Conservation (phyloP, 2,113 vertebrate genomes). For the Eidolon helvum region DNA sequence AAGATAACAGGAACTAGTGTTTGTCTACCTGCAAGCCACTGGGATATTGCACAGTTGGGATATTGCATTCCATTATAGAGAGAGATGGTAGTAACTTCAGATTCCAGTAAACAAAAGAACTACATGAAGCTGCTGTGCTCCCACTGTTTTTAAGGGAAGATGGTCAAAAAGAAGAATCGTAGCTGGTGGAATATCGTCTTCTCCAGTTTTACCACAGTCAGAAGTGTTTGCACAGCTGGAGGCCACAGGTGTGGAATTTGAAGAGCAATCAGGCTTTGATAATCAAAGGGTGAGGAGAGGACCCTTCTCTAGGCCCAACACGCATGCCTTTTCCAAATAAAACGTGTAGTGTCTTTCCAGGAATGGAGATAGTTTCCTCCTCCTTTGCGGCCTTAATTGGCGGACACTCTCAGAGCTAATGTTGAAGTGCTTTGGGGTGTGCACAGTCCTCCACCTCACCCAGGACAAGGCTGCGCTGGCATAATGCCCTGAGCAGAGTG, state of each 20-base stretch:
- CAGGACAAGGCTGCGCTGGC: not conserved
- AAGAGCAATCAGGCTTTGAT: not conserved
- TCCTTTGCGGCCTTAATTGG: not conserved
- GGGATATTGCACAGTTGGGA: not conserved
- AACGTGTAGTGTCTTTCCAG: not conserved
- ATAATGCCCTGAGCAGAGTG: not conserved
- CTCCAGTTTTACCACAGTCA: not conserved
- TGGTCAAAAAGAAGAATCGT: not conserved
- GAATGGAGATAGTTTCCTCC: not conserved
- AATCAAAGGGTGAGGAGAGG: not conserved
- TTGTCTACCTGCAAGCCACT: not conserved
- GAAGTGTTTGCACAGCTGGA: not conserved
- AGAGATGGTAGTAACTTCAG: not conserved
- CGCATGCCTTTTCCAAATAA: not conserved
- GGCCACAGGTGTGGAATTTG: not conserved
- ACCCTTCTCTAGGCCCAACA: not conserved
- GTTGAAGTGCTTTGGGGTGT: not conserved
- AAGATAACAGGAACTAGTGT: not conserved
- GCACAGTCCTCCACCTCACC: not conserved
- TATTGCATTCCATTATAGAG: not conserved
- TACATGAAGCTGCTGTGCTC: not conserved
- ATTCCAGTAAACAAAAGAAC: not conserved
- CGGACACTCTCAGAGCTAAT: not conserved
- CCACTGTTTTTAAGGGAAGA: not conserved
- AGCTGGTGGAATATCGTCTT: not conserved